These are phyloP conservation scores for Rhynchonycteris naso DNA, from an alignment of 2,797 vertebrate species.

Conservation along the genomic window DNA sequence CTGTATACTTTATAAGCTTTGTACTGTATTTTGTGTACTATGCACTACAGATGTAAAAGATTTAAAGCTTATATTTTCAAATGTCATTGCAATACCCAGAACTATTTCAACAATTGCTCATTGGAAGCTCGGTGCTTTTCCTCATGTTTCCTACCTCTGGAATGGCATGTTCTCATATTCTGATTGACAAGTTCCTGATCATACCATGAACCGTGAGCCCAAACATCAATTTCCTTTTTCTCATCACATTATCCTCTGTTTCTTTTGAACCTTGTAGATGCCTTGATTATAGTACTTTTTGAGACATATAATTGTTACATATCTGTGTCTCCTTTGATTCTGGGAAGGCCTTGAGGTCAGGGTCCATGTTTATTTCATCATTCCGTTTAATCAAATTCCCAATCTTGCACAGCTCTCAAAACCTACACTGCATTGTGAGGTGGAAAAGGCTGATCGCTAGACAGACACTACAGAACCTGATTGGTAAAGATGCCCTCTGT, in stretches of 20 bases:
- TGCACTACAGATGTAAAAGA: not conserved
- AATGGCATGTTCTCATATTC: not conserved
- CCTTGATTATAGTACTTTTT: not conserved
- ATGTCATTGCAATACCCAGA: not conserved
- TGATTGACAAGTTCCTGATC: not conserved
- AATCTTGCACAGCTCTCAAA: not conserved
- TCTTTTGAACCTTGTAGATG: not conserved
- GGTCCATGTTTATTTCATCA: not conserved
- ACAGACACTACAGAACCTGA: not conserved
- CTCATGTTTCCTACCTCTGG: not conserved
- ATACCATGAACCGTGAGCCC: not conserved
- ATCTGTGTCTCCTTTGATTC: not conserved
- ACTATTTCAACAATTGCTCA: not conserved
- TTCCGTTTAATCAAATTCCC: not conserved
- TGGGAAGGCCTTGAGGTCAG: not conserved
- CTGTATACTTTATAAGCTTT: not conserved
- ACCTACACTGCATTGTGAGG: not conserved
- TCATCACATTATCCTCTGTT: not conserved
- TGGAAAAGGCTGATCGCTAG: not conserved
- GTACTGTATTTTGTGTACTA: not conserved
- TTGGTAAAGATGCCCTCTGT: not conserved
- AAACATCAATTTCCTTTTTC: not conserved
- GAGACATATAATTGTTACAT: not conserved
- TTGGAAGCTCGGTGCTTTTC: not conserved
- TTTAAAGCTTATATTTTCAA: conserved; percentile 21